These are phyloP conservation scores for Dorcus hopei DNA, from an alignment of 2,888 invertebrate species.

Conservation along the genomic window DNA sequence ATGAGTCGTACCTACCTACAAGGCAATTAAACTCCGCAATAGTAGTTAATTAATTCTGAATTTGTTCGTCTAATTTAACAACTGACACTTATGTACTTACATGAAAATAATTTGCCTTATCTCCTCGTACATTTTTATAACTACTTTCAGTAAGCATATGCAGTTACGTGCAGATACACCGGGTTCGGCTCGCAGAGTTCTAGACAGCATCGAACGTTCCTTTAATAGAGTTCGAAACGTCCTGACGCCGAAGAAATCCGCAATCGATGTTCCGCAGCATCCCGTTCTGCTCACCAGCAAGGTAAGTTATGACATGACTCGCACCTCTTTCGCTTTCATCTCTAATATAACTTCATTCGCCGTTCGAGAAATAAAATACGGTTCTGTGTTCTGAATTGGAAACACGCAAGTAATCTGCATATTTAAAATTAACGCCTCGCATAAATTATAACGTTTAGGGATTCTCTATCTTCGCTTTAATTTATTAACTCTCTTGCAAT, in stretches of 20 bases:
- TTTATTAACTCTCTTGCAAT: too few species aligned
- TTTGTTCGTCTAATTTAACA: too few species aligned
- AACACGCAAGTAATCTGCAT: constrained; percentile 1
- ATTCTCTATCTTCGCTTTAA: too few species aligned
- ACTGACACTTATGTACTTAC: too few species aligned
- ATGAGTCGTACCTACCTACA: too few species aligned
- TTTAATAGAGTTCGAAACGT: constrained; percentile 64
- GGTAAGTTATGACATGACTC: constrained; percentile 37
- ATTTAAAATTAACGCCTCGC: not conserved
- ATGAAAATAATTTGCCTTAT: too few species aligned
- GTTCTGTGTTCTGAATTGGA: not conserved
- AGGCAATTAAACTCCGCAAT: too few species aligned
- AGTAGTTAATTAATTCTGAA: too few species aligned
- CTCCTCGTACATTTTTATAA: too few species aligned
- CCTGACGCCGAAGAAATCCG: constrained; percentile 60
- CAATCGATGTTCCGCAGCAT: constrained; percentile 28
- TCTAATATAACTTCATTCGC: constrained; percentile 3
- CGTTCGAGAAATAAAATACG: not conserved
- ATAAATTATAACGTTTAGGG: not conserved
- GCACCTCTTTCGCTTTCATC: not conserved
- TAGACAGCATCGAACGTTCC: constrained; percentile 69
- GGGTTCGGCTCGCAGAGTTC: constrained; percentile 57
- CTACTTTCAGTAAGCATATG: constrained; percentile 16
- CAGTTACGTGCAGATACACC: constrained; percentile 40
- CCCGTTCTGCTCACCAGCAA: constrained; percentile 52